phyloP scores from a whole-genome alignment of 2,888 invertebrate species.

The Netelia melanura region DNA sequence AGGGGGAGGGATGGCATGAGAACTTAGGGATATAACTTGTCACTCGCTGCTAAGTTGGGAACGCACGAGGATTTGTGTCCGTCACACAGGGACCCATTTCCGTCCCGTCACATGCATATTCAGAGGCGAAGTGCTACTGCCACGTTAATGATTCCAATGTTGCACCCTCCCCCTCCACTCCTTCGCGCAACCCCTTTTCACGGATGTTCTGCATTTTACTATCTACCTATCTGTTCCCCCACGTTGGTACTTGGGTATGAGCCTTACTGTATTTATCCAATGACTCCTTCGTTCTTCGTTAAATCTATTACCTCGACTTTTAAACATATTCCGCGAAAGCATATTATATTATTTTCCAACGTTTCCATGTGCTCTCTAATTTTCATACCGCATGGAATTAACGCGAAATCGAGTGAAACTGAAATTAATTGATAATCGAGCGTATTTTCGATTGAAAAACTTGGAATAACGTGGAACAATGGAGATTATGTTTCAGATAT shows the following conservation, averaged over 20 bases:
- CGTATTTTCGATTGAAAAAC: no score
- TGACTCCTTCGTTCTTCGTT: neutral
- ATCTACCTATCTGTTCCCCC: neutral
- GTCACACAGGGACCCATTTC: slow-evolving; percentile 55
- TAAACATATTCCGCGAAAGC: neutral
- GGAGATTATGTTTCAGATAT: no score
- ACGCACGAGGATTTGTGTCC: slow-evolving; percentile 67
- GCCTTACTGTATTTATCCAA: slow-evolving; percentile 12
- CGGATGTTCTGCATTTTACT: slow-evolving; percentile 38
- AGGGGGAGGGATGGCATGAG: slow-evolving; percentile 34
- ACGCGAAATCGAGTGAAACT: neutral
- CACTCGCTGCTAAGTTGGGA: slow-evolving; percentile 65
- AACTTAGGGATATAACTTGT: slow-evolving; percentile 66
- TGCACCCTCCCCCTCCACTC: slow-evolving; percentile 2
- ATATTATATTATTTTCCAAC: neutral
- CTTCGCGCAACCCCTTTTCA: neutral
- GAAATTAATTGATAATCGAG: no score
- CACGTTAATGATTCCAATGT: slow-evolving; percentile 62
- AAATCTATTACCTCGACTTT: slow-evolving; percentile 1
- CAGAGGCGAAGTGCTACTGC: slow-evolving; percentile 46
- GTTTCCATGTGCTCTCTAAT: neutral
- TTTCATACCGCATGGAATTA: neutral
- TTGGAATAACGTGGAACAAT: no score
- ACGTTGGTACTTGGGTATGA: neutral
- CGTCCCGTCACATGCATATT: slow-evolving; percentile 59